Conservation (phyloP, 2,888 invertebrate species). For the Holacanthella duospinosa region DNA sequence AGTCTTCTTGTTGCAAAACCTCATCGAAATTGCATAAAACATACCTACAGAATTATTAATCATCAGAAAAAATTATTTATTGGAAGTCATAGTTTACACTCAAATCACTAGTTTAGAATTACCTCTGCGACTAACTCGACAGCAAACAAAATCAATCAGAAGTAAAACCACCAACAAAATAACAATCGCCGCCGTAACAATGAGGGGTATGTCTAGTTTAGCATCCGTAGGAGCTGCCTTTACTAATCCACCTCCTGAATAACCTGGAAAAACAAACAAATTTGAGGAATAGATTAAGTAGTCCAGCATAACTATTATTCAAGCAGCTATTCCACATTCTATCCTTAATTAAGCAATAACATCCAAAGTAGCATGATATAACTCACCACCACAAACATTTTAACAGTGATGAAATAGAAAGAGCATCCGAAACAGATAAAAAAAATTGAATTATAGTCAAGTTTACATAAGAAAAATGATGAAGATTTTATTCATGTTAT, state of each 20-base stretch:
- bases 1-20: constrained; percentile 21
- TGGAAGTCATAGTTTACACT: no score
- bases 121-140: constrained; percentile 53
- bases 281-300: constrained; percentile 8
- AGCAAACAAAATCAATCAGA: constrained; percentile 71
- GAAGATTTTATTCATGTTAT: no score
- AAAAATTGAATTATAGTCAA: no score
- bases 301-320: neutral
- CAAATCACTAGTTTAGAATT: constrained; percentile 14
- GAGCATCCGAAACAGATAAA: neutral
- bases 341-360: neutral
- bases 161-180: constrained; percentile 61
- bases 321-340: no score
- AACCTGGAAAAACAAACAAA: neutral
- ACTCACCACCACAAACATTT: neutral
- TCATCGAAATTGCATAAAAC: constrained; percentile 17
- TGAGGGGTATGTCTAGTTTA: constrained; percentile 39
- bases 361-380: neutral
- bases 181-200: constrained; percentile 74
- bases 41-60: constrained; percentile 13
- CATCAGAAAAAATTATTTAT: constrained; percentile 1
- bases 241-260: constrained; percentile 12
- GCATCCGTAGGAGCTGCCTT: constrained; percentile 11
- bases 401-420: neutral
- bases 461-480: no score